These are phyloP conservation scores for Andrena haemorrhoa DNA, from an alignment of 2,888 invertebrate genomes.

Conservation along the genomic window DNA sequence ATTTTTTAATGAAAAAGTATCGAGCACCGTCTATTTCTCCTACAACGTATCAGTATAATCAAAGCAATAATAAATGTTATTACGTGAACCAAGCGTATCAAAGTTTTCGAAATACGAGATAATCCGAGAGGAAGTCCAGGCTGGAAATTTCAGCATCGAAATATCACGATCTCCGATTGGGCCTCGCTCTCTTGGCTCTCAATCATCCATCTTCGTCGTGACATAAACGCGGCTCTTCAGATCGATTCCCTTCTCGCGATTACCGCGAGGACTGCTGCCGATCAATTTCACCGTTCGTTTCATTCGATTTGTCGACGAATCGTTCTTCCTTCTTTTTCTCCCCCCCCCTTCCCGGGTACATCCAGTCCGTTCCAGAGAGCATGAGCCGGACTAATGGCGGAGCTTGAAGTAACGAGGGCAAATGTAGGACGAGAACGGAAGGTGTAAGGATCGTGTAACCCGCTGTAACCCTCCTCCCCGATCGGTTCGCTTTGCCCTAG, in stretches of 20 bases:
- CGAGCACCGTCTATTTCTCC: too few relatives aligned
- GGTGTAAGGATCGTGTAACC: slow-evolving; percentile 55
- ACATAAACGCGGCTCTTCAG: neutral
- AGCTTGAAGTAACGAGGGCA: slow-evolving; percentile 49
- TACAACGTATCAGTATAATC: too few relatives aligned
- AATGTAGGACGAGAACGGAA: slow-evolving; percentile 44
- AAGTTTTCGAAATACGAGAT: too few relatives aligned
- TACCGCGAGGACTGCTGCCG: slow-evolving; percentile 14
- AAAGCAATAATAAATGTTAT: too few relatives aligned
- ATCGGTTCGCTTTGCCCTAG: slow-evolving; percentile 12
- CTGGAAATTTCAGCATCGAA: neutral
- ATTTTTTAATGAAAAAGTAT: too few relatives aligned
- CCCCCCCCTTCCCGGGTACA: neutral
- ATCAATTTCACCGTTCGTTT: slow-evolving; percentile 48
- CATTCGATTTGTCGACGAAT: slow-evolving; percentile 44
- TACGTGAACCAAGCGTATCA: too few relatives aligned
- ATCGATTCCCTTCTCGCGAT: slow-evolving; percentile 33
- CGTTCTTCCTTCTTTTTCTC: slow-evolving; percentile 17
- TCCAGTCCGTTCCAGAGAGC: slow-evolving; percentile 13
- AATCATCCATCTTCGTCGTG: slow-evolving; percentile 1
- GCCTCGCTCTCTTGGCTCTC: too few relatives aligned
- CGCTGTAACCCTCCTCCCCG: slow-evolving; percentile 37
- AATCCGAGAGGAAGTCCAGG: too few relatives aligned
- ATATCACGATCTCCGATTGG: neutral
- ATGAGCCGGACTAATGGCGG: slow-evolving; percentile 4